These are phyloP conservation scores for Heliconius melpomene DNA, from an alignment of 1,140 invertebrate species.

Conservation along the genomic window DNA sequence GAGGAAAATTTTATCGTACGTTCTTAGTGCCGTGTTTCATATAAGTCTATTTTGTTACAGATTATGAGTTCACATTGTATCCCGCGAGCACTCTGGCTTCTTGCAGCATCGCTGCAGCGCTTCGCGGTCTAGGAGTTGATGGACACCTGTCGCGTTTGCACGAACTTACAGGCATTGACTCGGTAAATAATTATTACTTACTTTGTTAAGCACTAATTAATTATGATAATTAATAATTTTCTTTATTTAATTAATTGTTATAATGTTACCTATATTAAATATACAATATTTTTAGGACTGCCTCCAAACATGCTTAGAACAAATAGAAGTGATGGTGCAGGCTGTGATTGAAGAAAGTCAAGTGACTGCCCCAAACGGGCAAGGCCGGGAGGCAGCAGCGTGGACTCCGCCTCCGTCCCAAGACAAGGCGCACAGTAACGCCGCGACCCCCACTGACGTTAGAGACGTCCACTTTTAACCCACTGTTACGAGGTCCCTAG, in stretches of 20 bases:
- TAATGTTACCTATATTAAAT: not conserved
- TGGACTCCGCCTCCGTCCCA: conserved; percentile 83
- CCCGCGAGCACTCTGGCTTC: conserved; percentile 93
- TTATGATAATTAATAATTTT: not conserved
- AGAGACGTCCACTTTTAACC: conserved; percentile 86
- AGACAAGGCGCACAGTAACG: conserved; percentile 85
- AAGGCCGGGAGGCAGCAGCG: conserved; percentile 82
- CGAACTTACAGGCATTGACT: conserved; percentile 88
- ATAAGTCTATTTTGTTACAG: conserved; percentile 82
- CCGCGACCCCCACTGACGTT: conserved; percentile 90
- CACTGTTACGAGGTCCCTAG: conserved; percentile 31
- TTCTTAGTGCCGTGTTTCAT: not conserved
- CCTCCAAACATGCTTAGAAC: conserved; percentile 86
- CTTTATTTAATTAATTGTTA: not conserved
- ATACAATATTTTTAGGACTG: conserved; percentile 83
- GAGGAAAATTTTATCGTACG: conserved; percentile 34
- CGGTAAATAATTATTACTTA: conserved; percentile 81
- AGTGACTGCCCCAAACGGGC: conserved; percentile 70
- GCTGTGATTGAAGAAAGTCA: conserved; percentile 75
- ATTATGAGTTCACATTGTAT: conserved; percentile 93
- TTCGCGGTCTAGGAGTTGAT: conserved; percentile 88
- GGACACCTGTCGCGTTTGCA: conserved; percentile 84
- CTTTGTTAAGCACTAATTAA: not conserved
- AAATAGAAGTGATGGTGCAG: conserved; percentile 88
- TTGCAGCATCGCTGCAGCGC: conserved; percentile 90